Evolutionary conservation across 1,140 invertebrate species (phyloP).

Genomic region (Leptinotarsa defecta): DNA sequence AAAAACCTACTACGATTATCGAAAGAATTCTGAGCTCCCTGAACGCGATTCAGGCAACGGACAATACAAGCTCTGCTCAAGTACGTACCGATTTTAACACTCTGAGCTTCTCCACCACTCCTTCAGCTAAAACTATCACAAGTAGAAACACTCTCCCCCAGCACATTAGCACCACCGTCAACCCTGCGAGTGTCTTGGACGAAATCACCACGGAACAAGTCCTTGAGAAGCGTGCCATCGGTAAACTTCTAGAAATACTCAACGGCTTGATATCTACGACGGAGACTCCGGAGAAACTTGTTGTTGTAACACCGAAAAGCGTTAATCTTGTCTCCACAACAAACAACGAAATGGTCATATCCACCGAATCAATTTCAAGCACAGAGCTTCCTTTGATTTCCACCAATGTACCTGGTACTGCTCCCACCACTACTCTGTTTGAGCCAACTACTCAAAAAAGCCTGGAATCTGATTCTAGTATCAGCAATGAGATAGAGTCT

Average conservation of each 20-base stretch:
- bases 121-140: conserved; percentile 43
- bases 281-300: conserved; percentile 34
- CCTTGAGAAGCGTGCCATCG: conserved; percentile 48
- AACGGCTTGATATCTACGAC: conserved; percentile 44
- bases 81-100: conserved; percentile 51
- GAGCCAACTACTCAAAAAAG: not conserved
- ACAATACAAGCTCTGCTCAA: conserved; percentile 39
- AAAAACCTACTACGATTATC: conserved; percentile 55
- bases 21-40: conserved; percentile 54
- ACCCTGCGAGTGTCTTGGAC: conserved; percentile 45
- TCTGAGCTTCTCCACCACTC: conserved; percentile 42
- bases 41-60: conserved; percentile 51
- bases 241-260: conserved; percentile 47
- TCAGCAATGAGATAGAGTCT: not conserved
- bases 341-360: not conserved
- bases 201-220: conserved; percentile 45
- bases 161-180: conserved; percentile 45
- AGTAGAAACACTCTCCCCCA: conserved; percentile 39
- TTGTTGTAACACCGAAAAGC: conserved; percentile 48
- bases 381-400: not conserved
- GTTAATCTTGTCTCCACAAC: conserved; percentile 30
- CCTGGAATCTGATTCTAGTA: too few species aligned
- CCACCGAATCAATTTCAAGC: conserved; percentile 14
- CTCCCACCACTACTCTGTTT: not conserved
- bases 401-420: conserved; percentile 13